Evolutionary conservation across 2,888 invertebrate genomes (phyloP).

Genomic region (Biston betularia): DNA sequence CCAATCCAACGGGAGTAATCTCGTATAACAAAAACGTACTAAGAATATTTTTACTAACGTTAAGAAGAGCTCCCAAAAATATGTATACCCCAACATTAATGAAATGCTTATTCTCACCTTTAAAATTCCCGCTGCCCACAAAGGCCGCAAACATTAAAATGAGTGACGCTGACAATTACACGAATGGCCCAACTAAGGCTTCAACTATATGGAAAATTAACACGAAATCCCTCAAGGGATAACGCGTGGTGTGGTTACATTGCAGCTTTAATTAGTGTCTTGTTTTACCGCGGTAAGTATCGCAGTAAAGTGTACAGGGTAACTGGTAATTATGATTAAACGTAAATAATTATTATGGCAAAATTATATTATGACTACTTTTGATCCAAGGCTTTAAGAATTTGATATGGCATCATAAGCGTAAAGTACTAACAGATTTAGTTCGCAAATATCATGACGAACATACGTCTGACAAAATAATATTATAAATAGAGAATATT

Average conservation of each 20-base stretch:
- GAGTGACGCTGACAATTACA: conserved; percentile 46
- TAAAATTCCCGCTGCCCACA: conserved; percentile 10
- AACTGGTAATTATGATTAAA: too few relatives aligned
- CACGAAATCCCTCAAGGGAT: conserved; percentile 49
- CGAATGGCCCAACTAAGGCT: conserved; percentile 44
- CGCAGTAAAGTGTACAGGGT: conserved; percentile 23
- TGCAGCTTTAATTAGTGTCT: conserved; percentile 65
- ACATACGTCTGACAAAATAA: too few relatives aligned
- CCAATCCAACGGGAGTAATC: too few relatives aligned
- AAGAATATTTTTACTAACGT: background rate
- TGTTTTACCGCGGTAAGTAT: conserved; percentile 31
- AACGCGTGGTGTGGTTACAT: conserved; percentile 51
- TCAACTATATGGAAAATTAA: conserved; percentile 57
- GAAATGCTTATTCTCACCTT: conserved; percentile 6
- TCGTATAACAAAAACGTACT: too few relatives aligned
- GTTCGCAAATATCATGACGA: too few relatives aligned
- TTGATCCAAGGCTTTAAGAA: too few relatives aligned
- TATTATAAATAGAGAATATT: too few relatives aligned
- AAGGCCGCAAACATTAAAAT: conserved; percentile 26
- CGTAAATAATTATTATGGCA: too few relatives aligned
- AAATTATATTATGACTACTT: too few relatives aligned
- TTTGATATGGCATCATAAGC: too few relatives aligned
- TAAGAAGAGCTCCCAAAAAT: background rate
- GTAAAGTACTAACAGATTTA: too few relatives aligned
- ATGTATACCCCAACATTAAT: background rate